Percentiles rank a stretch among this genome's conserved stretches.
Evolutionary conservation across 2,113 vertebrate genomes (phyloP).

Genomic region (Jacana jacana): DNA sequence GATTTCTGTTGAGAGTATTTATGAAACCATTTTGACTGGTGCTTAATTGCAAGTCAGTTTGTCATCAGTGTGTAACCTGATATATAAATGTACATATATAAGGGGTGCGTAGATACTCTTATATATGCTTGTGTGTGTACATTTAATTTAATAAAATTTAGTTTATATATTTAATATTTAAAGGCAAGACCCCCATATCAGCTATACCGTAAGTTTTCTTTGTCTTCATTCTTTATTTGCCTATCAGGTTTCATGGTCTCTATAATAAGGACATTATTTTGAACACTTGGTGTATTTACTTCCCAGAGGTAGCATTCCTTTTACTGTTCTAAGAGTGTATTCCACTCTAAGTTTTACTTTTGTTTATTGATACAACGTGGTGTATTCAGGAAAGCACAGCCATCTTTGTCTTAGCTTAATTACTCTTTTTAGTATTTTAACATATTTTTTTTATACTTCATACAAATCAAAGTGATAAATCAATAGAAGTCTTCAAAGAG

Average conservation of each 20-base stretch:
- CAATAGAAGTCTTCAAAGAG: not conserved
- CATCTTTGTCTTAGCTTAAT: not conserved
- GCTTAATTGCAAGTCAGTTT: not conserved
- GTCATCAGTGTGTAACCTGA: not conserved
- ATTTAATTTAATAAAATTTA: too few relatives aligned
- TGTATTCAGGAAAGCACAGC: not conserved
- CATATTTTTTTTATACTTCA: not conserved
- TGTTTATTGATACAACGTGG: not conserved
- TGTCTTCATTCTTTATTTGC: not conserved
- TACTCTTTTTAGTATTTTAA: not conserved
- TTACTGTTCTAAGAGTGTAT: not conserved
- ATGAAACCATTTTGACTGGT: not conserved
- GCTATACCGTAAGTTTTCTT: not conserved
- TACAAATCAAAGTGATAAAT: not conserved
- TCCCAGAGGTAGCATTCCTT: not conserved
- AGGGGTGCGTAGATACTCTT: not conserved
- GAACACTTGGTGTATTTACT: not conserved
- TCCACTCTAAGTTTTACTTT: not conserved
- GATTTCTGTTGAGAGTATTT: not conserved
- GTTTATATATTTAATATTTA: not conserved
- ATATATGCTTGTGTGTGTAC: not conserved
- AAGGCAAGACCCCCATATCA: not conserved
- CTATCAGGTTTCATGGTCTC: not conserved
- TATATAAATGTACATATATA: not conserved
- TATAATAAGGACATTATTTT: not conserved